A percentile compares a stretch with the other conserved stretches of the same genome.
Conservation (phyloP, 2,888 invertebrate species). For the Dryocosmus kuriphilus region DNA sequence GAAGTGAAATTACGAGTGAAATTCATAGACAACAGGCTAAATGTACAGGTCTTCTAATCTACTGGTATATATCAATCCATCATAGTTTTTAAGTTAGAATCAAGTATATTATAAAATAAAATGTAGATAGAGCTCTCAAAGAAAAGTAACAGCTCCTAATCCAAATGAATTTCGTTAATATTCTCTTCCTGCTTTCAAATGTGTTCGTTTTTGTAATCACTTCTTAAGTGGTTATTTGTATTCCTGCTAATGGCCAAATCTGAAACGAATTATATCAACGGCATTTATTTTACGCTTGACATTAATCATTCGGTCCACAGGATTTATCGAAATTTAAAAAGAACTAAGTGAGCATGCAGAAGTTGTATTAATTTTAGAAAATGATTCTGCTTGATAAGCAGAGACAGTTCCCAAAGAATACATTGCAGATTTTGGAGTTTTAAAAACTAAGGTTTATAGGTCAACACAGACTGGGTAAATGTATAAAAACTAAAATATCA, state of each 20-base stretch:
- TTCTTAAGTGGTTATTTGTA: not conserved
- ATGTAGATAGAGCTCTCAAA: not conserved
- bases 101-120: too few species aligned
- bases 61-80: too few species aligned
- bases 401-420: not conserved
- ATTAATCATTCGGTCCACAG: not conserved
- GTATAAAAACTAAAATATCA: too few species aligned
- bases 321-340: not conserved
- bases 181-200: not conserved
- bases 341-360: not conserved
- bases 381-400: not conserved
- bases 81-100: too few species aligned
- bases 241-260: not conserved
- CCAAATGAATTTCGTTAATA: not conserved
- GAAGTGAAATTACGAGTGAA: not conserved
- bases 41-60: too few species aligned
- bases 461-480: too few species aligned
- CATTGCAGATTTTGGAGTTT: too few species aligned
- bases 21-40: not conserved
- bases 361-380: not conserved
- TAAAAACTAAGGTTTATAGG: too few species aligned
- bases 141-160: not conserved
- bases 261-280: not conserved
- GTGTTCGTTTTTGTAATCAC: not conserved
- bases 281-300: not conserved